Conservation (phyloP, 2,888 invertebrate species). For the Pseudanteris insignis region DNA sequence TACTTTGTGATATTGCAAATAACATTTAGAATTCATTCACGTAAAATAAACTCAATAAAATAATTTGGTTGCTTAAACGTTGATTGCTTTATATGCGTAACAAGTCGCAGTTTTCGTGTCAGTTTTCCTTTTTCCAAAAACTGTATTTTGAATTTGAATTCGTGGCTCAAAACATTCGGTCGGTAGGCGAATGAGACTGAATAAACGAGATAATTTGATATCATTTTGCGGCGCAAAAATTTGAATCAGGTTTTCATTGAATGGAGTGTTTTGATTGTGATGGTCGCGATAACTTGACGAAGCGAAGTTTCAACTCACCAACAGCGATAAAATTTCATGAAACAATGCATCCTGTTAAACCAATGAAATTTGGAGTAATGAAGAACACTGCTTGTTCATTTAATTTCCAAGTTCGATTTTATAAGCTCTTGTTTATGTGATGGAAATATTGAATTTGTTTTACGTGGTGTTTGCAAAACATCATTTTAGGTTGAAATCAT, state of each 20-base stretch:
- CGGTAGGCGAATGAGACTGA: slow-evolving; percentile 1
- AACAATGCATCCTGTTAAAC: no score
- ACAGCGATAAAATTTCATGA: no score
- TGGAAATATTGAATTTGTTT: no score
- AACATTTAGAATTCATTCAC: slow-evolving; percentile 22
- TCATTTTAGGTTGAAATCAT: no score
- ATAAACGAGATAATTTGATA: slow-evolving; percentile 10
- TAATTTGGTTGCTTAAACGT: slow-evolving; percentile 28
- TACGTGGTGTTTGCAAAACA: no score
- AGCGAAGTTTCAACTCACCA: no score
- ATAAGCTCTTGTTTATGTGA: no score
- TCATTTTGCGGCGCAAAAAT: slow-evolving; percentile 2
- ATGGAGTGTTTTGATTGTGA: neutral
- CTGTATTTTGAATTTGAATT: slow-evolving; percentile 4
- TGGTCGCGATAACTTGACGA: neutral
- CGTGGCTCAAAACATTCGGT: no score
- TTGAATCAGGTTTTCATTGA: neutral
- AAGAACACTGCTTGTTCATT: no score
- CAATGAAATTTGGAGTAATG: no score
- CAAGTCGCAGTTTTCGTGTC: slow-evolving; percentile 15
- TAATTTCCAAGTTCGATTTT: no score
- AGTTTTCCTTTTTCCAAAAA: slow-evolving; percentile 8
- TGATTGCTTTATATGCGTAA: slow-evolving; percentile 24
- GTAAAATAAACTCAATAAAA: slow-evolving; percentile 36
- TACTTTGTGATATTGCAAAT: slow-evolving; percentile 11